Percentiles rank a stretch among this genome's conserved stretches.
These are phyloP conservation scores for Nephila pilipes DNA, from an alignment of 1,140 invertebrate species.

Conservation along the genomic window DNA sequence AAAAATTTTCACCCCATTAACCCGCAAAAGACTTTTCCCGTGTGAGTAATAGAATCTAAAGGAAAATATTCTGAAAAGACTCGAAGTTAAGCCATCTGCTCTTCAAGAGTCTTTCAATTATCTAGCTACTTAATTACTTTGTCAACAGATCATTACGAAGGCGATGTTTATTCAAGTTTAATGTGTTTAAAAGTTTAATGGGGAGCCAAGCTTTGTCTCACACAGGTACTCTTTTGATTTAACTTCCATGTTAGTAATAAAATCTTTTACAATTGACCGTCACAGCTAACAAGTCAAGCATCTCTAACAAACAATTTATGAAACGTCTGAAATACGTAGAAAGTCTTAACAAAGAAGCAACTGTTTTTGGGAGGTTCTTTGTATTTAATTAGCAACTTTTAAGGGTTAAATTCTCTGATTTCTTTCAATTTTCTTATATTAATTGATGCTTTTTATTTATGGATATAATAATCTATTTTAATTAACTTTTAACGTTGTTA, in stretches of 20 bases:
- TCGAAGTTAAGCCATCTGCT: slow-evolving; percentile 17
- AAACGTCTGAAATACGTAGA: background rate
- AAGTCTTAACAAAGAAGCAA: no score
- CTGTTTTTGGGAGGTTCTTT: no score
- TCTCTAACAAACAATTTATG: background rate
- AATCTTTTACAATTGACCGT: background rate
- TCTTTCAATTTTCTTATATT: no score
- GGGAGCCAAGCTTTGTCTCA: background rate
- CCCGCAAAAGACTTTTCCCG: background rate
- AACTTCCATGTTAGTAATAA: background rate
- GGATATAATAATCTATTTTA: no score
- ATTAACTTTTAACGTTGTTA: no score
- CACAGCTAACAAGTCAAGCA: background rate
- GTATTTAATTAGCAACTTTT: no score
- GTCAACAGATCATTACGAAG: background rate
- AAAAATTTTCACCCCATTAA: background rate
- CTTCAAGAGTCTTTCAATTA: background rate
- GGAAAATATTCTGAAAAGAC: slow-evolving; percentile 3
- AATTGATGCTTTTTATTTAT: no score
- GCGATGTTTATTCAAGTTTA: slow-evolving; percentile 10
- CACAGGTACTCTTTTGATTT: background rate
- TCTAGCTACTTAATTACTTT: slow-evolving; percentile 10
- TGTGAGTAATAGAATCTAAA: background rate
- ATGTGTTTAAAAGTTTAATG: background rate
- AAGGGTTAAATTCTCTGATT: no score